A percentile compares a stretch with the other conserved stretches of the same genome.
Evolutionary conservation across 2,888 invertebrate genomes (phyloP).

Genomic region (Torymus tubicola): DNA sequence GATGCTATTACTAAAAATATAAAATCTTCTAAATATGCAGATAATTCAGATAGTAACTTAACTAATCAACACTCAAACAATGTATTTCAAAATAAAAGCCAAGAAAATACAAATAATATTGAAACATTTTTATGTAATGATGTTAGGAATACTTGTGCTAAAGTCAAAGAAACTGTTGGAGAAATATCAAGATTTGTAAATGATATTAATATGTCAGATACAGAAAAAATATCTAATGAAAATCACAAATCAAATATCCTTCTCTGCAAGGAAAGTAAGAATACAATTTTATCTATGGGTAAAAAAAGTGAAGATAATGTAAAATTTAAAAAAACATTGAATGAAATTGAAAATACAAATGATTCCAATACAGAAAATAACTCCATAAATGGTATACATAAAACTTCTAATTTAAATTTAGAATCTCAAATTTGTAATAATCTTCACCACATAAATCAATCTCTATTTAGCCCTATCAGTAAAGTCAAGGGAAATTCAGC

Average conservation of each 20-base stretch:
- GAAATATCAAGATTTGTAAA: constrained; percentile 64
- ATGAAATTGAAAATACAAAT: constrained; percentile 54
- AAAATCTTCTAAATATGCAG: constrained; percentile 69
- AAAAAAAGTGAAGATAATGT: constrained; percentile 58
- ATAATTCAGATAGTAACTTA: constrained; percentile 57
- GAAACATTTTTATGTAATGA: constrained; percentile 36
- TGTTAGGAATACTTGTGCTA: constrained; percentile 63
- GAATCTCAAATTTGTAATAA: constrained; percentile 59
- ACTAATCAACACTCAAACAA: constrained; percentile 16
- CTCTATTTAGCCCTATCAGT: constrained; percentile 65
- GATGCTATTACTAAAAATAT: constrained; percentile 72
- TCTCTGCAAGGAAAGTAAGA: constrained; percentile 18
- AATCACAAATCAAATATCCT: not conserved
- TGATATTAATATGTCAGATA: constrained; percentile 44
- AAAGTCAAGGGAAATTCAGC: constrained; percentile 68
- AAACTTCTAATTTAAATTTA: constrained; percentile 54
- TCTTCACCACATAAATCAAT: constrained; percentile 61
- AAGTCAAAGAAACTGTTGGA: constrained; percentile 70
- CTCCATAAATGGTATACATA: constrained; percentile 26
- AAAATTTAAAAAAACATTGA: constrained; percentile 44
- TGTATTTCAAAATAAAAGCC: constrained; percentile 16
- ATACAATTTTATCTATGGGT: constrained; percentile 49
- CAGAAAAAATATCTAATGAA: not conserved
- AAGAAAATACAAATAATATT: constrained; percentile 19
- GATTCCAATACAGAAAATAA: constrained; percentile 56